A percentile compares a stretch with the other conserved stretches of the same genome.
phyloP scores from a whole-genome alignment of 2,888 invertebrate species.

The Thysanoteuthis rhombus region DNA sequence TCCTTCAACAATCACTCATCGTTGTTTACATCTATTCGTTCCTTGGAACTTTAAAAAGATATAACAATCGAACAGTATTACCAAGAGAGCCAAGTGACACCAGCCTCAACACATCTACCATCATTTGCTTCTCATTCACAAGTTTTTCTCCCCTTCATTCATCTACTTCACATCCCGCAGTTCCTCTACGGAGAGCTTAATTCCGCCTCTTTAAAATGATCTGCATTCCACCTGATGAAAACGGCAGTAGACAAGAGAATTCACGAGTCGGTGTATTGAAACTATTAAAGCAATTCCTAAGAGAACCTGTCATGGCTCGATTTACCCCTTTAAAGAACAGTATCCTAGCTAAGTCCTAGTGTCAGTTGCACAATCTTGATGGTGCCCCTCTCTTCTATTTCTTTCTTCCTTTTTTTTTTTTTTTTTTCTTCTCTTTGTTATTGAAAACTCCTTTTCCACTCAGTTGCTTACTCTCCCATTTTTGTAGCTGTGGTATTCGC shows the following conservation, averaged over 20 bases:
- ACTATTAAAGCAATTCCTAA: not conserved
- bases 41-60: not conserved
- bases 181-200: not conserved
- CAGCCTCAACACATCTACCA: not conserved
- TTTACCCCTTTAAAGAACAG: not conserved
- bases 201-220: not conserved
- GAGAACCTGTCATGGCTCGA: not conserved
- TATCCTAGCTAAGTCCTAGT: not conserved
- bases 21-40: not conserved
- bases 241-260: not conserved
- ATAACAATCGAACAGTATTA: not conserved
- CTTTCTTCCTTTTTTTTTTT: not conserved
- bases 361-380: not conserved
- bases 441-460: not conserved
- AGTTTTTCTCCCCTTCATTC: not conserved
- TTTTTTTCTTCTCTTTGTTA: not conserved
- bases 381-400: not conserved
- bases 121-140: not conserved
- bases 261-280: not conserved
- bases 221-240: not conserved
- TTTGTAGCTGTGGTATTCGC: not conserved
- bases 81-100: not conserved
- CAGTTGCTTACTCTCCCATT: not conserved
- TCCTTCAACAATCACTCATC: not conserved
- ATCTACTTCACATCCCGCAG: not conserved